Base-by-base conservation (phyloP, 2,113 vertebrate species). In the Leptobrachium ailaonicum region DNA sequence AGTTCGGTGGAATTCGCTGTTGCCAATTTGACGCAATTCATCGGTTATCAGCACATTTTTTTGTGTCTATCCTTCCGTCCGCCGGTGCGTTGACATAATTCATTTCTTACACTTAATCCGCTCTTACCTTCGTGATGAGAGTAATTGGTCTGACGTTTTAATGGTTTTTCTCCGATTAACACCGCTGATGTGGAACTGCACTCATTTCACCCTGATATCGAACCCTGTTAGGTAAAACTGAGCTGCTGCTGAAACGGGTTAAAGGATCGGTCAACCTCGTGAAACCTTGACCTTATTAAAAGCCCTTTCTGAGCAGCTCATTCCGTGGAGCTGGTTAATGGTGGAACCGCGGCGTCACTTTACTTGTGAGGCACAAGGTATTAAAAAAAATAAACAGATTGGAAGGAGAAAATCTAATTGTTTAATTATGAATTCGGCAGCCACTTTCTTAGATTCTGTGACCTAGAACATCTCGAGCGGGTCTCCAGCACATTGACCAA, bases 351-450 rank as follows among this genome's bases (percentile, higher is more conserved):
- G 14, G 44, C 53, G 44, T 32, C 11, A 10, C 56, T 1, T 50
- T 64, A 50, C 62, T 11, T 58, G 2, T 14, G 8, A 3, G 1
- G 1, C 41, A 2, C 41, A 2, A 69, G 41, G 40, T 5, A 32
- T 12, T 6, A 13, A 50, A 32, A 20, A 32, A 42, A 68, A 41
- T n/a, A 13, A 13, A 54, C 64, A 67, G 64, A 4, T 63, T 40
- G 56, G 56, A 1, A 41, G 54, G 62, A 62, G 32, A 71, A 71
- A 41, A 45, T 63, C 43, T 71, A 78, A 71, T 63, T 78, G 76
- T 78, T 78, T 78, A 78, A 80, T 72, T 60, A 75, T 80, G 63
- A 74, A 69, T 62, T 50, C 63, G 32, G 63, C 20, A 66, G 41
- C 45, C 11, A 43, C 63, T n/a, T 66, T 42, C 41, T n/a, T 69